A percentile compares a stretch with the other conserved stretches of the same genome.
Conservation (phyloP, 2,888 invertebrate genomes). For the Laothoe populi region DNA sequence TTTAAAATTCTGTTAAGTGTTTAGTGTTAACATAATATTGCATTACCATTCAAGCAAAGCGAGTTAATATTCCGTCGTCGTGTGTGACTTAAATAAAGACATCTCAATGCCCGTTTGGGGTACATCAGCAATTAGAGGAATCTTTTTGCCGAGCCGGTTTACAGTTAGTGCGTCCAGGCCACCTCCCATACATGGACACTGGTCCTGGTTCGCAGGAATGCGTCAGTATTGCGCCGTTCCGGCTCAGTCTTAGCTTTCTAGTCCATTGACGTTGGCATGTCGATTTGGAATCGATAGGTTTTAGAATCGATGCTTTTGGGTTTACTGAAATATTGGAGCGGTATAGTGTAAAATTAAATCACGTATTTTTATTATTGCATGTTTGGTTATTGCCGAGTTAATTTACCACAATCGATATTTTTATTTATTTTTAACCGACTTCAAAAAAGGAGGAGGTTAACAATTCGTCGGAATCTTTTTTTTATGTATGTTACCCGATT, state of each 20-base stretch:
- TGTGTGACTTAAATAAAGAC: conserved; percentile 22
- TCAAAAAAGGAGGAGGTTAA: too few species aligned
- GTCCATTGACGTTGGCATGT: conserved; percentile 20
- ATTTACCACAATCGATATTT: too few species aligned
- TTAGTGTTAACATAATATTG: neutral
- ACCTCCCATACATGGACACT: conserved; percentile 71
- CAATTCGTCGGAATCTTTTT: too few species aligned
- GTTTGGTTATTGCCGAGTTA: too few species aligned
- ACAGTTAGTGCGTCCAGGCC: conserved; percentile 72
- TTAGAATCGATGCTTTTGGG: conserved; percentile 3
- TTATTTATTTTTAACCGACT: too few species aligned
- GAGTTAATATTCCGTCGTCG: neutral
- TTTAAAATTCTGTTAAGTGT: too few species aligned
- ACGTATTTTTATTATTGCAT: too few species aligned
- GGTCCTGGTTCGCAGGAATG: conserved; percentile 64
- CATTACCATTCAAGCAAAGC: neutral
- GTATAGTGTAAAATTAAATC: too few species aligned
- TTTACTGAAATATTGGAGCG: neutral
- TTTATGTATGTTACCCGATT: too few species aligned
- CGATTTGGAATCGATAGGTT: conserved; percentile 44
- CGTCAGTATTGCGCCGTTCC: conserved; percentile 64
- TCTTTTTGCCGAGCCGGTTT: conserved; percentile 61
- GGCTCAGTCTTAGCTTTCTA: conserved; percentile 39
- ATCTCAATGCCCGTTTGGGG: conserved; percentile 24
- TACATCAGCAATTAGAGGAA: conserved; percentile 59